A percentile compares a stretch with the other conserved stretches of the same genome.
Evolutionary conservation across 2,888 invertebrate genomes (phyloP).

Genomic region (Cantharis rustica): DNA sequence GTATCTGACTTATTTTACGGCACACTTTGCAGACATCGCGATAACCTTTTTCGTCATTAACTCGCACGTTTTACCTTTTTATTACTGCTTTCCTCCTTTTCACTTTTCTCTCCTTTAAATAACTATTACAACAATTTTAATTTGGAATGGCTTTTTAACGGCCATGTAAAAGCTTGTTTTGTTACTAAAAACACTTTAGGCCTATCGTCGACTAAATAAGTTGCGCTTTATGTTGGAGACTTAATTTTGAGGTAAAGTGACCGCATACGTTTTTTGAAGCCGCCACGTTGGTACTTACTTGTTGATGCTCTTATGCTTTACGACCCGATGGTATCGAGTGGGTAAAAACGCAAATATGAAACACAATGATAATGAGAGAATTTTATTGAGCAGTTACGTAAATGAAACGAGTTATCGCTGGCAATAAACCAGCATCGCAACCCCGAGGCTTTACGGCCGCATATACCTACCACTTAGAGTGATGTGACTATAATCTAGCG

Average conservation of each 20-base stretch:
- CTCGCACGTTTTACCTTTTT: slow-evolving; percentile 33
- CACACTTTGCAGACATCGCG: slow-evolving; percentile 28
- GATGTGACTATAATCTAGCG: slow-evolving; percentile 26
- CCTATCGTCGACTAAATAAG: not conserved
- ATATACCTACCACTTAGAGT: slow-evolving; percentile 25
- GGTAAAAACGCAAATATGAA: slow-evolving; percentile 6
- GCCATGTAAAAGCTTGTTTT: not conserved
- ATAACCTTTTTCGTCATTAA: slow-evolving; percentile 37
- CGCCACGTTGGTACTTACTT: not conserved
- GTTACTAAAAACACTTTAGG: not conserved
- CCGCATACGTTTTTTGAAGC: not conserved
- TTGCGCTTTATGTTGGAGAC: not conserved
- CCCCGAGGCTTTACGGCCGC: slow-evolving; percentile 15
- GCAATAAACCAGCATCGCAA: slow-evolving; percentile 13
- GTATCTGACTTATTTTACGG: slow-evolving; percentile 30
- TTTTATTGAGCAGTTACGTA: slow-evolving; percentile 27
- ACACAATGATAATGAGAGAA: slow-evolving; percentile 21
- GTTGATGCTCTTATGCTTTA: not conserved
- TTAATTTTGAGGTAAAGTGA: not conserved
- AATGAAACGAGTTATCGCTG: slow-evolving; percentile 25
- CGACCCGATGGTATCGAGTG: not conserved
- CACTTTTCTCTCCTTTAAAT: slow-evolving; percentile 12
- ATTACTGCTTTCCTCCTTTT: slow-evolving; percentile 31
- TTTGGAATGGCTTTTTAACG: not conserved
- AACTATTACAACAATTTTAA: slow-evolving; percentile 20